Evolutionary conservation across 2,888 invertebrate genomes (phyloP).

Genomic region (Xanthia icteritia): DNA sequence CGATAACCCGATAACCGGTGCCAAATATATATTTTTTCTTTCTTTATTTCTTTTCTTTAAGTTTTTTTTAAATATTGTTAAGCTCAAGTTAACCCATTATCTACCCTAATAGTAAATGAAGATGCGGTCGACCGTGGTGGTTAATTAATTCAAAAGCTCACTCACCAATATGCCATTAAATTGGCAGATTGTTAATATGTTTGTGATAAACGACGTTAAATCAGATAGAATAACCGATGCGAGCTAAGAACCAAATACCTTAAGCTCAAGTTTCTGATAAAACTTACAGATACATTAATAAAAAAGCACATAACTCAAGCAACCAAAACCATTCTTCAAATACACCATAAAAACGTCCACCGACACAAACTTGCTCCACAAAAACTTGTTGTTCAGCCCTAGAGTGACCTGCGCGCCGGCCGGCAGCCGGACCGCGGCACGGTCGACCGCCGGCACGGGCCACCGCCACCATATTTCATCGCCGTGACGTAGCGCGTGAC

Average conservation of each 20-base stretch:
- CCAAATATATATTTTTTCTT: background rate
- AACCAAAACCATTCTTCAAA: slow-evolving; percentile 45
- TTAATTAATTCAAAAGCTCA: background rate
- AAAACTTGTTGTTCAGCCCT: slow-evolving; percentile 55
- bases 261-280: slow-evolving; percentile 24
- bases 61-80: background rate
- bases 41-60: background rate
- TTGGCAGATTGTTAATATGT: background rate
- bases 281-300: slow-evolving; percentile 26
- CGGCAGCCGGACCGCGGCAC: slow-evolving; percentile 23
- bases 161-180: background rate
- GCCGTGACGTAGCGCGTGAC: slow-evolving; percentile 57
- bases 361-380: slow-evolving; percentile 32
- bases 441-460: slow-evolving; percentile 38
- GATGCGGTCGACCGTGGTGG: background rate
- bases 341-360: slow-evolving; percentile 49
- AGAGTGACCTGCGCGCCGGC: slow-evolving; percentile 20
- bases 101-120: background rate
- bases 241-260: background rate
- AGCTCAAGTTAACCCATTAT: background rate
- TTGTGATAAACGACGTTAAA: background rate
- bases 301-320: slow-evolving; percentile 45
- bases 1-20: background rate
- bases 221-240: background rate
- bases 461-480: slow-evolving; percentile 64